These are phyloP conservation scores for Blomia tropicalis DNA, from an alignment of 2,888 invertebrate species.

Conservation along the genomic window DNA sequence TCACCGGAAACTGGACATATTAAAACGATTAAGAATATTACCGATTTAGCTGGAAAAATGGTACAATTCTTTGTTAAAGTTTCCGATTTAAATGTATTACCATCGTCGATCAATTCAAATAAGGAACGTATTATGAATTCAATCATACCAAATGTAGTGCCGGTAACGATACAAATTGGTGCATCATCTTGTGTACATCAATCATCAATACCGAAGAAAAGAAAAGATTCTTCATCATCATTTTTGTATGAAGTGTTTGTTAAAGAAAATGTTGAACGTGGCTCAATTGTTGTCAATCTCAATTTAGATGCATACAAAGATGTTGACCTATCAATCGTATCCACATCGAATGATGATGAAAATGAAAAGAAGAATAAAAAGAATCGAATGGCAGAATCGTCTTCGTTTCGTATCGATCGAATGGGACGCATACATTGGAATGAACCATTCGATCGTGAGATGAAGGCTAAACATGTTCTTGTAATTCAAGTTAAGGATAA, in stretches of 20 bases:
- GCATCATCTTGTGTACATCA: conserved; percentile 33
- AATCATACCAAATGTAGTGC: conserved; percentile 40
- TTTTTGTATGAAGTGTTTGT: conserved; percentile 22
- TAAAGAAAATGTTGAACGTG: conserved; percentile 21
- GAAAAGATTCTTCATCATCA: conserved; percentile 13
- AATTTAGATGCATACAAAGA: conserved; percentile 20
- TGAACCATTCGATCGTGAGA: conserved; percentile 58
- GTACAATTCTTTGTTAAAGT: conserved; percentile 36
- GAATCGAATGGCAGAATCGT: not conserved
- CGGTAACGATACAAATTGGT: conserved; percentile 62
- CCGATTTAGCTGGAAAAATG: conserved; percentile 39
- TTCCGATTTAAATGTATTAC: not conserved
- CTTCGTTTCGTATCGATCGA: conserved; percentile 47
- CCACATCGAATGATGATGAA: conserved; percentile 17
- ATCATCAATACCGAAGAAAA: not conserved
- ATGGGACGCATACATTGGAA: conserved; percentile 57
- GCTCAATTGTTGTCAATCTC: conserved; percentile 18
- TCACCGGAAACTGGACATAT: conserved; percentile 40
- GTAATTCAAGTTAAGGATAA: conserved; percentile 54
- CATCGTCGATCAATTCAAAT: not conserved
- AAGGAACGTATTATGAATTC: no score
- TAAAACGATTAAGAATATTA: conserved; percentile 52
- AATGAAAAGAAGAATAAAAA: no score
- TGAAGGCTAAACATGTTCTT: conserved; percentile 49
- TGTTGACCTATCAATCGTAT: conserved; percentile 19